Evolutionary conservation across 2,888 invertebrate species (phyloP).

Genomic region (Xestoiulus laeticollis): DNA sequence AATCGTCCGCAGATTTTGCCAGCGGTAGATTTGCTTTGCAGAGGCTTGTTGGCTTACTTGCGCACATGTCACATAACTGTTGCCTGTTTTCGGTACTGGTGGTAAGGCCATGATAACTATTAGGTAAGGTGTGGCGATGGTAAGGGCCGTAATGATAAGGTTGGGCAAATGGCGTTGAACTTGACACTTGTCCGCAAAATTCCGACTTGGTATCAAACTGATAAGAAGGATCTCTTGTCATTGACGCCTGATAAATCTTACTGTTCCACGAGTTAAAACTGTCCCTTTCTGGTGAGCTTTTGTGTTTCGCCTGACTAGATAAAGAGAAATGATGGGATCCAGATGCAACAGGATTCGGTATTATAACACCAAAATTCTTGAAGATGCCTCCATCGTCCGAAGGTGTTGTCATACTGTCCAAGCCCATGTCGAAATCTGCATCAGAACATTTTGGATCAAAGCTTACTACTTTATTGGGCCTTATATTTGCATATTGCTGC

Average conservation of each 20-base stretch:
- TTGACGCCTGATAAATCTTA: neutral
- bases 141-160: neutral
- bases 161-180: neutral
- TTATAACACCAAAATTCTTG: constrained; percentile 27
- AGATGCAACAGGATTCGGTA: neutral
- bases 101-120: neutral
- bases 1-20: neutral
- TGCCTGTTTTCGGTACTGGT: neutral
- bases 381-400: constrained; percentile 40
- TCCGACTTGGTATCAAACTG: neutral
- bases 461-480: constrained; percentile 27
- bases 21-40: neutral
- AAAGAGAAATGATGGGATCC: neutral
- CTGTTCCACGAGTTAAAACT: neutral
- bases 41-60: neutral
- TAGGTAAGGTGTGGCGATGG: neutral
- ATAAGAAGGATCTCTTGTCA: neutral
- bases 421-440: constrained; percentile 21
- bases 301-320: constrained; percentile 32
- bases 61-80: neutral
- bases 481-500: neutral
- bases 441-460: constrained; percentile 35
- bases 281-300: constrained; percentile 12
- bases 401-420: constrained; percentile 43
- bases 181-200: neutral